Evolutionary conservation across 2,888 invertebrate genomes (phyloP), one percentile per base, ranked within the genome.

Genomic region (Pollenia amentaria): DNA sequence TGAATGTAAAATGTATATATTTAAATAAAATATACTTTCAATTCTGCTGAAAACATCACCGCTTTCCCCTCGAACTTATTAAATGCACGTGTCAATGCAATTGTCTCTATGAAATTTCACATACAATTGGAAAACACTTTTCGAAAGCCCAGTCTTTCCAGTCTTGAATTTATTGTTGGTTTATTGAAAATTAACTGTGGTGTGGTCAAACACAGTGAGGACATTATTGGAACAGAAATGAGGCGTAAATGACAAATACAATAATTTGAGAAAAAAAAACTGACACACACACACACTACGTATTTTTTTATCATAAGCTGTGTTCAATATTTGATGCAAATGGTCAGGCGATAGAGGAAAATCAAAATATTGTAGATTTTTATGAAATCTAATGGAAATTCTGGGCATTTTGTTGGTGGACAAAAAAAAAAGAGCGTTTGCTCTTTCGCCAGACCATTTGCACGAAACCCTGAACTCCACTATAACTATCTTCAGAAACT

Each of bases 101-200:
- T 38, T 29, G 48, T 44, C 38, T 48, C n/a, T 53, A 51, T 57
- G 65, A 65, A 65, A 60, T 60, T 29, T 81, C 67, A 48, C 40
- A 67, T 18, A 29, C 60, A 60, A 75, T 62, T 29, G 7, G 44
- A 62, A 64, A 38, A 29, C 29, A 29, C 16, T 10, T 29, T 42
- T 2, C 16, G 7, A 46, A 40, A 57, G 18, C 18, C 21, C 42
- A 29, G 29, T 51, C 10, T 18, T 42, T 16, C 1, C 60, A 16
- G 21, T 42, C 11, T 7, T 51, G 3, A 40, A 51, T 62, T 62
- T 76, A 12, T 72, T 48, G 57, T 46, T 51, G 81, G 57, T 67
- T 77, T 72, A 85, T 85, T 77, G 67, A 67, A 85, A 85, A 81
- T 81, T 67, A 65, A 78, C 65, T 81, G 70, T 55, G 77, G 70